Percentiles rank a stretch among this genome's conserved stretches.
These are phyloP conservation scores for Pogona vitticeps DNA, from an alignment of 2,113 vertebrate genomes.

Conservation along the genomic window DNA sequence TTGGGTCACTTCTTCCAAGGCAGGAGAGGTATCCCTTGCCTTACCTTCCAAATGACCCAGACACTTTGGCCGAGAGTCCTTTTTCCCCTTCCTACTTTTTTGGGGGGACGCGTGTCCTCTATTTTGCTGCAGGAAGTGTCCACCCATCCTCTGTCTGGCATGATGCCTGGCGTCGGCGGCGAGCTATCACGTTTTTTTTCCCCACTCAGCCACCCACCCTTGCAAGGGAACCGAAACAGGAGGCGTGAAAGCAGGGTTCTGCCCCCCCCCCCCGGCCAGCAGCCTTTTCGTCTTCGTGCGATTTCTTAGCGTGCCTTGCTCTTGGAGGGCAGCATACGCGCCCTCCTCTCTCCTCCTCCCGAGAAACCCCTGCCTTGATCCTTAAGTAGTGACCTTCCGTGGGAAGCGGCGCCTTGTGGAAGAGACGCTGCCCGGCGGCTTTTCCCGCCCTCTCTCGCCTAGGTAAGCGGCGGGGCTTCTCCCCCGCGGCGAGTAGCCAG, in stretches of 20 bases:
- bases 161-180: too few species aligned
- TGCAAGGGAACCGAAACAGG: background rate
- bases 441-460: background rate
- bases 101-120: too few species aligned
- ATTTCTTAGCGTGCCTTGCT: background rate
- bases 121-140: too few species aligned
- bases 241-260: background rate
- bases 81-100: too few species aligned
- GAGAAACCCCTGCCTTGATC: background rate
- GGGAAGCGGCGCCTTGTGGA: background rate
- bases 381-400: slow-evolving; percentile 39
- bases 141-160: too few species aligned
- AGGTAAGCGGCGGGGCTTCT: slow-evolving; percentile 57
- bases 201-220: background rate
- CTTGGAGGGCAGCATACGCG: too few species aligned
- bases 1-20: too few species aligned
- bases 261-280: background rate
- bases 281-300: background rate
- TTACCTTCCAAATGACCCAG: too few species aligned
- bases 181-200: too few species aligned
- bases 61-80: too few species aligned
- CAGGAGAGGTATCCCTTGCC: too few species aligned
- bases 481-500: slow-evolving; percentile 62
- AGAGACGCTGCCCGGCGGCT: slow-evolving; percentile 7
- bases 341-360: too few species aligned